These are phyloP conservation scores for Polylopha cassiicola DNA, from an alignment of 2,888 invertebrate genomes.

Conservation along the genomic window DNA sequence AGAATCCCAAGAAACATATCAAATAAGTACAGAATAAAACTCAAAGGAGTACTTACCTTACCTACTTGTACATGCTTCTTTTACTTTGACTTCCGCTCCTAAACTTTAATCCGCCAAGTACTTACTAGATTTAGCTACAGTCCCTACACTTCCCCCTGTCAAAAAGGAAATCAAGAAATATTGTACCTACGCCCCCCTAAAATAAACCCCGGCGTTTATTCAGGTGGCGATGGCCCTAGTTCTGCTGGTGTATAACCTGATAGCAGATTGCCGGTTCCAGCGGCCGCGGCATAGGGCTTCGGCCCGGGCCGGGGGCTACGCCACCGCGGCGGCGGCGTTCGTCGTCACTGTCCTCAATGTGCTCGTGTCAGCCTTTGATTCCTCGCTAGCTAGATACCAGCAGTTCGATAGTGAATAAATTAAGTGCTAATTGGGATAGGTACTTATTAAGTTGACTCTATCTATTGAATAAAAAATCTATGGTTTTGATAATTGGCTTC, in stretches of 20 bases:
- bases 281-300: constrained; percentile 81
- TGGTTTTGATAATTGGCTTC: too few relatives aligned
- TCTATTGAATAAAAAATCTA: too few relatives aligned
- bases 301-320: constrained; percentile 83
- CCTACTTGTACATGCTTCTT: too few relatives aligned
- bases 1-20: too few relatives aligned
- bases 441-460: background rate
- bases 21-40: too few relatives aligned
- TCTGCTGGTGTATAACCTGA: constrained; percentile 83
- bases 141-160: too few relatives aligned
- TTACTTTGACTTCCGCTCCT: too few relatives aligned
- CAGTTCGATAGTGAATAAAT: constrained; percentile 40
- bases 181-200: too few relatives aligned
- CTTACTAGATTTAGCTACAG: too few relatives aligned
- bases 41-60: too few relatives aligned
- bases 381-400: constrained; percentile 77
- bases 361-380: constrained; percentile 87
- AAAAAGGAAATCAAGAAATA: too few relatives aligned
- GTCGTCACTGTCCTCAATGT: constrained; percentile 85
- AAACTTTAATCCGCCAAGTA: too few relatives aligned
- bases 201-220: constrained; percentile 6
- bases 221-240: constrained; percentile 86
- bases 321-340: constrained; percentile 83
- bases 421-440: background rate
- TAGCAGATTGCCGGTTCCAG: constrained; percentile 87